Evolutionary conservation across 2,797 vertebrate genomes (phyloP), one percentile per base, ranked within the genome.

Genomic region (Pseudochirops corinnae): DNA sequence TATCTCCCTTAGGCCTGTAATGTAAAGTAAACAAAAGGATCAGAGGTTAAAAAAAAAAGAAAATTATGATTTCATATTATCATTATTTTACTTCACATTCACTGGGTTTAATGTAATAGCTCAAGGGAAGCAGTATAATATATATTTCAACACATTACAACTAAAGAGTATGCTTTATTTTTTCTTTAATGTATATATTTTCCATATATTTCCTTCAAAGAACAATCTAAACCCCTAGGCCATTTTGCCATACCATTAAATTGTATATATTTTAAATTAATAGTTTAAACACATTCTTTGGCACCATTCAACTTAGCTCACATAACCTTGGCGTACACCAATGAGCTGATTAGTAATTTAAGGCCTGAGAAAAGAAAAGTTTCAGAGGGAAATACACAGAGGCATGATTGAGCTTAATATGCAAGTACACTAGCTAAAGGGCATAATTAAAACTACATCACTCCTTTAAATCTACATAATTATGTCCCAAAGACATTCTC

Each of bases 381-480:
- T 98, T 98, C 96, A 97, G 93, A 96, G 93, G 92, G 91, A 98
- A 98, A 98, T 95, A 97, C 57, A 97, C 21, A 96, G 55, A 98
- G 97, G 97, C 92, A 96, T 33, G n/a, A 94, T 24, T 97, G 96
- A 97, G 92, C 93, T 98, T 98, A 98, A 98, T 95, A 98, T 94
- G 95, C 94, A 97, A 96, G 96, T 93, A 95, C 56, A 95, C 96
- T 97, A 98, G 97, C 98, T 98, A 97, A 93, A 95, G 95, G 97
- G 97, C 95, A 98, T 98, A 98, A 98, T 98, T 98, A 98, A 98
- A 98, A 98, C 50, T 96, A 98, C 95, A 98, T 97, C 95, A 93
- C 82, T 97, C 94, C 97, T 97, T 98, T 97, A 98, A 98, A 98
- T 98, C 97, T 98, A 98, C 96, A 98, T 98, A 98, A 98, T 98